Evolutionary conservation across 2,113 vertebrate species (phyloP), one percentile per base, ranked within the genome.

Genomic region (Turdus rufiventris): DNA sequence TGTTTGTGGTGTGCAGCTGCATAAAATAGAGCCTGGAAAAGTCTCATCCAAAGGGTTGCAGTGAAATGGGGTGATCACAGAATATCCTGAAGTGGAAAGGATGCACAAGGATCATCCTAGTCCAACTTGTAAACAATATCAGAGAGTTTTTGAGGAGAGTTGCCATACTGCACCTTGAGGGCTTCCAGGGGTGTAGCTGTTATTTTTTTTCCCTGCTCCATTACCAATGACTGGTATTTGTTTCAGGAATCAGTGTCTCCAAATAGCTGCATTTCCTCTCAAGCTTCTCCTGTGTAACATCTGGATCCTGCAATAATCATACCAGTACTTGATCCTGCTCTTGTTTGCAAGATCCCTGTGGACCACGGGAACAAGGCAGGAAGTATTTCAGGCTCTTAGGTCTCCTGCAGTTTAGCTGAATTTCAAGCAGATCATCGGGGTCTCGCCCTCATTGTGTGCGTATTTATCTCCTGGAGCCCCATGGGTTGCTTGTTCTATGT

Each of bases 191-290:
- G 5, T 36, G n/a, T 29, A 43, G 63, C 85, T 23, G 8, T 56
- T 31, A 4, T 70, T 36, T 8, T n/a, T 70, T 65, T 20, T 21
- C 34, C 62, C 56, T 54, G 58, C 82, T 43, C 60, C 63, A 45
- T 47, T 72, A 28, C 72, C 61, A 43, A 2, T 0, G 1, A 18
- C 2, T 3, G 10, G 17, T 40, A 36, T 62, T 50, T 53, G 36
- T 61, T 88, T 68, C 58, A 50, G 71, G 40, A 68, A 56, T 48
- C 10, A 56, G 26, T 20, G 54, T 28, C 67, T 83, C 86, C 72
- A 73, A 80, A 68, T 2, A 53, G 43, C 23, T 28, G 67, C 18
- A 31, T 54, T 61, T 43, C 45, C 42, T 36, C 48, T 78, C 4
- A 0, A 3, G 16, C 28, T 89, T 73, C 71, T 26, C 53, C 62